These are phyloP conservation scores for Sesia apiformis DNA, from an alignment of 2,888 invertebrate genomes.

Conservation along the genomic window DNA sequence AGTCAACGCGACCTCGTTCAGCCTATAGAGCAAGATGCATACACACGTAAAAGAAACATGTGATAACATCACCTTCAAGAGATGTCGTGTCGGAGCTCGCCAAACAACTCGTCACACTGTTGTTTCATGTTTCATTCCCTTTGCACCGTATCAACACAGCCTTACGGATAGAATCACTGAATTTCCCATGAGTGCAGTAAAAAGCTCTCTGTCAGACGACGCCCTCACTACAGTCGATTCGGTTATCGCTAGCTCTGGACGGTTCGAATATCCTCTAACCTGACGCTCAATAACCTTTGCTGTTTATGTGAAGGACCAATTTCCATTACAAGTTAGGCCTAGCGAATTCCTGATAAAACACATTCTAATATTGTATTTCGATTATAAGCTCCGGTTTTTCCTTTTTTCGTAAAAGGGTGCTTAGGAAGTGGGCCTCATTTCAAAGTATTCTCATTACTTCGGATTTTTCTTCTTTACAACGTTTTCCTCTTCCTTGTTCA, in stretches of 20 bases:
- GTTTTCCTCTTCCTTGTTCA: conserved; percentile 46
- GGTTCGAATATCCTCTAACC: conserved; percentile 39
- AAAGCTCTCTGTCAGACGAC: conserved; percentile 46
- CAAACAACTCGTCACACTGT: conserved; percentile 36
- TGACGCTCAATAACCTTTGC: conserved; percentile 36
- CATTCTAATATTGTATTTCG: conserved; percentile 34
- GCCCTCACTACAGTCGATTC: conserved; percentile 43
- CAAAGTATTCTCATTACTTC: conserved; percentile 58
- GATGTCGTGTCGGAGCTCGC: conserved; percentile 20
- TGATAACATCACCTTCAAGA: background rate
- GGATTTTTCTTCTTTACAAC: conserved; percentile 46
- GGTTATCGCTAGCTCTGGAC: conserved; percentile 19
- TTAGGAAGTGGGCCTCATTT: conserved; percentile 34
- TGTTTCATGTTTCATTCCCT: conserved; percentile 35
- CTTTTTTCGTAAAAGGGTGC: conserved; percentile 28
- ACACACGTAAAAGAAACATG: background rate
- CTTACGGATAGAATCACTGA: conserved; percentile 51
- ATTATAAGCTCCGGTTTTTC: conserved; percentile 27
- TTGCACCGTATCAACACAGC: conserved; percentile 24
- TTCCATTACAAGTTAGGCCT: conserved; percentile 11
- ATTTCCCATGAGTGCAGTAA: conserved; percentile 67
- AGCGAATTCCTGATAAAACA: conserved; percentile 19
- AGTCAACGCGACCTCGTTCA: conserved; percentile 11
- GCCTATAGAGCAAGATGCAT: background rate
- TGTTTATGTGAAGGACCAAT: conserved; percentile 32